Conservation (phyloP, 2,888 invertebrate genomes). For the Pammene aurita region DNA sequence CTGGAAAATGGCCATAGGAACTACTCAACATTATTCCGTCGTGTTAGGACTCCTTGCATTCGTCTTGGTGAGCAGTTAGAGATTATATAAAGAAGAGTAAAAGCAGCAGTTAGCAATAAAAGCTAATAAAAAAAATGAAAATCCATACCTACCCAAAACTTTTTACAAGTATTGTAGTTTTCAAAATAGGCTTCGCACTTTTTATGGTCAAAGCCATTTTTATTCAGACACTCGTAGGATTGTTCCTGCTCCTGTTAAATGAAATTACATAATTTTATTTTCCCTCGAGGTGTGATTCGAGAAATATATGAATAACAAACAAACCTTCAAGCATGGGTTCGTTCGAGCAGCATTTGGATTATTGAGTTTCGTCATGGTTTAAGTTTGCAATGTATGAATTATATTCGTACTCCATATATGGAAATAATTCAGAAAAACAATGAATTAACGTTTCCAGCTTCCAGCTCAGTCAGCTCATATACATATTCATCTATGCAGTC, state of each 20-base stretch:
- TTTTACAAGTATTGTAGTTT: conserved; percentile 91
- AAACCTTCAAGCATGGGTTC: conserved; percentile 74
- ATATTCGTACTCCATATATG: conserved; percentile 1
- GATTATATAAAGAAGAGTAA: too few relatives aligned
- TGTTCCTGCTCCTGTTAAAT: conserved; percentile 87
- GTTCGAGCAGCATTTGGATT: conserved; percentile 67
- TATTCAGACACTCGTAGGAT: conserved; percentile 88
- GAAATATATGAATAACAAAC: conserved; percentile 25
- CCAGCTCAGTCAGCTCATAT: too few relatives aligned
- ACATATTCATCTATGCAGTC: too few relatives aligned
- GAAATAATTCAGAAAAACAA: conserved; percentile 4
- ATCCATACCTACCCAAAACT: conserved; percentile 91
- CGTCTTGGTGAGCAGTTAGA: too few relatives aligned
- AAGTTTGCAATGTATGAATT: conserved; percentile 8
- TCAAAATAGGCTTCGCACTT: conserved; percentile 87
- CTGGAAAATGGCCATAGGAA: too few relatives aligned
- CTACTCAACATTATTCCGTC: too few relatives aligned
- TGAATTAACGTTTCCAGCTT: not conserved
- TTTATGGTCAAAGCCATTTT: conserved; percentile 85
- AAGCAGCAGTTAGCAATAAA: too few relatives aligned
- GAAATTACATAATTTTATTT: conserved; percentile 48
- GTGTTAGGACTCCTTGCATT: too few relatives aligned
- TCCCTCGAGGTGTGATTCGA: conserved; percentile 21
- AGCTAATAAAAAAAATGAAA: too few relatives aligned
- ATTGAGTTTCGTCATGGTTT: conserved; percentile 59